Evolutionary conservation across 2,888 invertebrate species (phyloP), one percentile per base, ranked within the genome.

Genomic region (Ormia ochracea): DNA sequence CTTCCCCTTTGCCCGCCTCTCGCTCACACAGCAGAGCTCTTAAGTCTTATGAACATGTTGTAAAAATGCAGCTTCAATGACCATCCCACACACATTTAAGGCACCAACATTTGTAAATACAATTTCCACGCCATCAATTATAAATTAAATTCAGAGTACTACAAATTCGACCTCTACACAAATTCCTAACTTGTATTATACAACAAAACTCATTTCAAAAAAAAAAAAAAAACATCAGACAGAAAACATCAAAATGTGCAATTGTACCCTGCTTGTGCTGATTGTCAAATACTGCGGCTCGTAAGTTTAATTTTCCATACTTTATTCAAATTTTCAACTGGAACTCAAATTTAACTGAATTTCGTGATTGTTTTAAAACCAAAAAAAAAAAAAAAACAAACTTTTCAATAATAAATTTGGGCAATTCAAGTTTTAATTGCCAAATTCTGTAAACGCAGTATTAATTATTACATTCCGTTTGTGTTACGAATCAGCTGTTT

Each of bases 241-340:
- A 36, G 31, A 50, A 50, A 50, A 26, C 21, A 9, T n/a, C 17
- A 31, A 36, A 68, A 33, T 58, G 10, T 38, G 63, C 63, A 45
- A 31, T 70, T 31, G 38, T 63, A 58, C 9, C 76, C 61, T 28
- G 76, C 69, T 56, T 69, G 48, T 54, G 76, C 63, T 31, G 69
- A 77, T 61, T 69, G 61, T 58, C 48, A 14, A 41, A 75, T 43
- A 52, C 59, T 63, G 41, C 10, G 48, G 23, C 56, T 56, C 54
- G 76, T 77, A 77, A 77, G 69, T 77, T 70, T 70, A 21, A 65
- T 65, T 58, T 50, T 48, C 23, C 28, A 41, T 10, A 28, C 0
- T 28, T 14, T 33, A 54, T 36, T 26, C 12, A 26, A 26, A n/a
- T 43, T 19, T 41, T 14, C n/a, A 26, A 23, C 31, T n/a, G n/a